Evolutionary conservation across 2,888 invertebrate species (phyloP), one percentile per base, ranked within the genome.

Genomic region (Venusia cambrica): DNA sequence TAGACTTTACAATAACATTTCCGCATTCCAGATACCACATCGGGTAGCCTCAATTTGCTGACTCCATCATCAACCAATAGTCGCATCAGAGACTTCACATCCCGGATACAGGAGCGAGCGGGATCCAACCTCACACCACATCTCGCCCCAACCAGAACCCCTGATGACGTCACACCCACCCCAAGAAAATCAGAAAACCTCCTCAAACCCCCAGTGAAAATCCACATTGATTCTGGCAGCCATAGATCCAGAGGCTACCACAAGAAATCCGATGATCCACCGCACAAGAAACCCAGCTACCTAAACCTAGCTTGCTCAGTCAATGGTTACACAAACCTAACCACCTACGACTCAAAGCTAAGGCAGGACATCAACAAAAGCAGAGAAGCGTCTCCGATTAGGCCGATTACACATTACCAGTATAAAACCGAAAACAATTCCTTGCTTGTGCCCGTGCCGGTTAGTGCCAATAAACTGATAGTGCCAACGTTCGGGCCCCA

Each of bases 231-330:
- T 35, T 47, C 73, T 0, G 57, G 65, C 5, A 84, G 85, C 29
- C 81, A 84, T 29, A 64, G 85, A 42, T 83, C 83, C 0, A 57
- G 84, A 4, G 67, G 68, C 9, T 73, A 78, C 21, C 75, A 76
- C 10, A 87, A 83, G 29, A 85, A 84, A 45, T 55, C 77, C 2
- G 83, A 81, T 64, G 81, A 85, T 21, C 45, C 73, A 24, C 62
- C 74, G 4, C 84, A 85, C 6, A 94, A 94, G 68, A 92, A 95
- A 64, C 97, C 97, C 0, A 96, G 96, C 36, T 97, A 97, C 71
- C 81, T 97, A 34, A 95, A 94, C 59, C 83, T 97, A 43, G 96
- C 97, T 28, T 95, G 96, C 70, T 95, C 96, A 8, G 95, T 97
- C 29, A 96, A 94, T 79, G 97, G 97, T 2, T 97, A 97, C 70